Evolutionary conservation across 2,888 invertebrate species (phyloP), one percentile per base, ranked within the genome.

Genomic region (Drosophila infuscata): DNA sequence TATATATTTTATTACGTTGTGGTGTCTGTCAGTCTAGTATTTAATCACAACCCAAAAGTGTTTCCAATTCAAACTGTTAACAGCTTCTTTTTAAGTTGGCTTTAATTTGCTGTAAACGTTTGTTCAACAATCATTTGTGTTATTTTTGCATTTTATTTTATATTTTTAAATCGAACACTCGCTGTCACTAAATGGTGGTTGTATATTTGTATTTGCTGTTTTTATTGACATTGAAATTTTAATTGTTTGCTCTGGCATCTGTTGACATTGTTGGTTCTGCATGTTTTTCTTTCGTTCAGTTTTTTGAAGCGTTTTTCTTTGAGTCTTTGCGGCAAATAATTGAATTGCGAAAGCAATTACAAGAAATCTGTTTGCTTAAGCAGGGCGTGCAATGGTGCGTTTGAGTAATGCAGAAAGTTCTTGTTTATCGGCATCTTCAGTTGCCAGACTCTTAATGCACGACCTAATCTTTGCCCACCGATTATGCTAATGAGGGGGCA

Each of bases 291-390:
- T 63, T 52, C n/a, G 12, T 5, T 12, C 41, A 52, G 58, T 53
- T 68, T 56, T 29, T 57, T 51, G 12, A 4, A 7, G 29, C 8
- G n/a, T 54, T 53, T 73, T 70, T 57, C 67, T 72, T 60, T 73
- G 76, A 65, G 51, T 70, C 65, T 61, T 64, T 71, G 57, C 64
- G 67, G 72, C 62, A 75, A 82, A 72, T 81, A 81, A 84, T 84
- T 87, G 83, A 83, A 86, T 87, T 87, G 71, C 68, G 74, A 83
- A 83, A 83, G 85, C 85, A 85, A 85, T 86, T 86, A 87, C 87
- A 78, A 56, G 69, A 74, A 83, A 76, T 80, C 76, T 85, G 87
- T 86, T 86, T 78, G 69, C 80, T 80, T 78, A 82, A 74, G 83
- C 76, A 70, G 59, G 30, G 60, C 71, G 72, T 71, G 71, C 84